Percentiles rank a stretch among this genome's conserved stretches.
phyloP scores from a whole-genome alignment of 2,888 invertebrate species.

The Blomia tropicalis region DNA sequence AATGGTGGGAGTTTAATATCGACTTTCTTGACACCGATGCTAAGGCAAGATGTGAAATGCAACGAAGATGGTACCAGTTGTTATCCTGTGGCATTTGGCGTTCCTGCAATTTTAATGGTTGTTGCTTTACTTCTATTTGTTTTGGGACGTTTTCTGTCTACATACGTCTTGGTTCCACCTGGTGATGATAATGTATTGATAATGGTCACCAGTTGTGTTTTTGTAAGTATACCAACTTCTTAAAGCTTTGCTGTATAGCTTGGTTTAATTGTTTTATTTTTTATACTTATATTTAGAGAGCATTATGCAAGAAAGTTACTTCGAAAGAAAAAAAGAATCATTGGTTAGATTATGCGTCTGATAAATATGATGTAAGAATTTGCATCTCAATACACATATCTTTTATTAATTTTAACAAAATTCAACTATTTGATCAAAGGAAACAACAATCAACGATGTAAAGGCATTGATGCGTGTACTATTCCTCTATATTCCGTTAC shows the following conservation, averaged over 20 bases:
- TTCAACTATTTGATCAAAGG: no score
- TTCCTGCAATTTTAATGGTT: conserved; percentile 72
- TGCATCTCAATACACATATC: no score
- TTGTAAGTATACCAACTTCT: conserved; percentile 45
- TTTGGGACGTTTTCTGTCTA: conserved; percentile 46
- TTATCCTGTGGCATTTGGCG: conserved; percentile 70
- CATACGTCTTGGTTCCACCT: conserved; percentile 61
- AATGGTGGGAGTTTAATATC: conserved; percentile 74
- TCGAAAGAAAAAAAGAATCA: conserved; percentile 47
- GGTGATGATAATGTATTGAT: conserved; percentile 60
- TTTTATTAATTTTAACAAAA: neutral
- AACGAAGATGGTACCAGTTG: conserved; percentile 54
- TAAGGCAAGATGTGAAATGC: conserved; percentile 59
- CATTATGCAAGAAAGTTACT: no score
- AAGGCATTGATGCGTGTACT: conserved; percentile 58
- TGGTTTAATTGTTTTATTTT: neutral
- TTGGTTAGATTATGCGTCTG: conserved; percentile 79
- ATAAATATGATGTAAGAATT: conserved; percentile 36
- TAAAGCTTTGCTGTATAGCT: neutral
- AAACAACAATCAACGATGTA: conserved; percentile 45
- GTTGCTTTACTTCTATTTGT: conserved; percentile 70
- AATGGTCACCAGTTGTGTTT: conserved; percentile 55
- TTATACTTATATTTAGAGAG: neutral
- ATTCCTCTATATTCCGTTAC: conserved; percentile 68
- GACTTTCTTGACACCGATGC: conserved; percentile 67